These are phyloP conservation scores for Acanthopagrus latus DNA, from an alignment of 2,797 vertebrate species.

Conservation along the genomic window DNA sequence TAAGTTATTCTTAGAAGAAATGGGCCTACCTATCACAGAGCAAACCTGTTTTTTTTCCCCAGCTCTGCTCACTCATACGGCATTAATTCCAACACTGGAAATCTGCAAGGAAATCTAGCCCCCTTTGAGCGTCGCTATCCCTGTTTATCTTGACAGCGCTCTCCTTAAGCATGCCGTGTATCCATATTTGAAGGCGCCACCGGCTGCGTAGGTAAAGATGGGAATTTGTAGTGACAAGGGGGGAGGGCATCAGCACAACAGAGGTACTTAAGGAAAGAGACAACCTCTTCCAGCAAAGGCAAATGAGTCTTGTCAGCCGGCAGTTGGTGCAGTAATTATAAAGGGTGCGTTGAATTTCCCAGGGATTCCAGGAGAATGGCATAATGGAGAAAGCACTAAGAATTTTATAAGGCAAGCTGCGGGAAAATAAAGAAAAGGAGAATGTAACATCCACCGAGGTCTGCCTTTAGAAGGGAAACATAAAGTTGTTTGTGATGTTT, in stretches of 20 bases:
- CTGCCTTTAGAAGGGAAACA: slow-evolving; percentile 14
- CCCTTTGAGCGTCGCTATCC: slow-evolving; percentile 59
- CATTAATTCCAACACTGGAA: slow-evolving; percentile 55
- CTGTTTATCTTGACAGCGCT: slow-evolving; percentile 67
- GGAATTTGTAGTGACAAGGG: slow-evolving; percentile 80
- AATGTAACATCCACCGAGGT: slow-evolving; percentile 38
- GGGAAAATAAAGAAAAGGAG: slow-evolving; percentile 33
- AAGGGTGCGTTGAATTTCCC: slow-evolving; percentile 79
- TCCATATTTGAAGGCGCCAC: slow-evolving; percentile 83
- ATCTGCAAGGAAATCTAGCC: slow-evolving; percentile 53
- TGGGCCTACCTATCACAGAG: slow-evolving; percentile 19
- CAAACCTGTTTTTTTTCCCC: slow-evolving; percentile 2
- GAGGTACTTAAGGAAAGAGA: slow-evolving; percentile 79
- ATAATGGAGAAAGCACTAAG: slow-evolving; percentile 80
- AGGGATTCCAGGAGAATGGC: slow-evolving; percentile 78
- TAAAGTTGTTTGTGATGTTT: slow-evolving; percentile 31
- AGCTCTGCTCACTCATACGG: not conserved
- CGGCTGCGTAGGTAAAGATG: slow-evolving; percentile 83
- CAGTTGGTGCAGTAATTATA: slow-evolving; percentile 86
- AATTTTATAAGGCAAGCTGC: slow-evolving; percentile 81
- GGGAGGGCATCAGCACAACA: slow-evolving; percentile 74
- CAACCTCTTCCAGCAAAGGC: slow-evolving; percentile 72
- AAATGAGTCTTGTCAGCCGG: slow-evolving; percentile 84
- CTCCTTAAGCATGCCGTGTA: slow-evolving; percentile 78
- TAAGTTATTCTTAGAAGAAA: not conserved